These are phyloP conservation scores for Anhinga rufa DNA, from an alignment of 2,113 vertebrate species.

Conservation along the genomic window DNA sequence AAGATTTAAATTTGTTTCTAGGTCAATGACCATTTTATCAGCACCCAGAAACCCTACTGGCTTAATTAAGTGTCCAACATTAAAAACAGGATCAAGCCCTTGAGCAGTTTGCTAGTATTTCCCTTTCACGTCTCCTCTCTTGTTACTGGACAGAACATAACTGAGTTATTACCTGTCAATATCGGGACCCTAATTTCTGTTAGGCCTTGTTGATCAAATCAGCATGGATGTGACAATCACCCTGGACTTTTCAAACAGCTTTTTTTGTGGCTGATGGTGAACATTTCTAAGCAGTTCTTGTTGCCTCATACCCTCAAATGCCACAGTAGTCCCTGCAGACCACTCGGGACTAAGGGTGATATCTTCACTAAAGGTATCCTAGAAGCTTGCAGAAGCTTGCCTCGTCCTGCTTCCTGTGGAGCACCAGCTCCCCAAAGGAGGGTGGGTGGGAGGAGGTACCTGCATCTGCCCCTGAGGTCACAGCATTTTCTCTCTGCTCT, in stretches of 20 bases:
- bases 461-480: neutral
- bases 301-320: neutral
- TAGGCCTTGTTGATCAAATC: neutral
- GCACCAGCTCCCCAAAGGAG: neutral
- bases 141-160: neutral
- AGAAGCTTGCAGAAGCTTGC: neutral
- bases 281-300: neutral
- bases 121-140: neutral
- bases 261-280: neutral
- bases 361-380: neutral
- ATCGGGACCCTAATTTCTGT: neutral
- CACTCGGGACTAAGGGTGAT: neutral
- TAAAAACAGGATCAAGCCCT: neutral
- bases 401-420: accelerated
- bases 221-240: neutral
- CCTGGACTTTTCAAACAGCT: neutral
- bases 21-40: neutral
- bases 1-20: neutral
- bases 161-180: neutral
- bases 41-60: neutral
- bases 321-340: neutral
- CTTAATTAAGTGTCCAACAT: neutral
- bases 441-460: neutral
- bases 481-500: neutral
- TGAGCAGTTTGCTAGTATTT: neutral